Base-by-base conservation (phyloP, 2,888 invertebrate species). In the Ochropacha duplaris region DNA sequence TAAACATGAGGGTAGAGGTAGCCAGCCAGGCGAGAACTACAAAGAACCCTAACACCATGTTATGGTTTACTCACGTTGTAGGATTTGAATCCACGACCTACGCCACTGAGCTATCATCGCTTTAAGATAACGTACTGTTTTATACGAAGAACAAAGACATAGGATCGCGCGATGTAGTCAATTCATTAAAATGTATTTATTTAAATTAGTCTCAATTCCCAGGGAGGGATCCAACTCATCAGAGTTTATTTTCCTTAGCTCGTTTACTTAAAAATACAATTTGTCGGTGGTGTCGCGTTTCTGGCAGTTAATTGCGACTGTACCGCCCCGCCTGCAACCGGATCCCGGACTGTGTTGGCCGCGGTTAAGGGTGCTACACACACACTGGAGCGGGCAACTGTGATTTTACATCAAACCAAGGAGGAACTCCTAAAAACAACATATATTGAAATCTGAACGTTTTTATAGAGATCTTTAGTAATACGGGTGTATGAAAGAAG, bases 261-360 rank as follows among this genome's bases (percentile, higher is more conserved):
- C 44, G 44, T 44, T 44, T 44, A 44, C 44, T 44, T 44, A 44
- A 44, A 44, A 44, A 44, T 44, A 44, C 44, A 31, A 52, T 52
- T 22, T 52, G 52, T 34, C 52, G 11, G n/a, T 31, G 19, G 52
- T 52, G 24, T 52, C 52, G 31, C 31, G 52, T 52, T 52, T 31
- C 52, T 52, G 31, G 22, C 31, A 31, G 52, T 34, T 52, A 52
- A 52, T 52, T 52, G 52, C 31, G 52, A 44, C 4, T 0, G 16
- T 16, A 3, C 9, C 14, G 8, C 14, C 16, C 16, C 16, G 16
- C 16, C 11, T 16, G 39, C 39, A 39, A 39, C 39, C 39, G 16
- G 39, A 39, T 39, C 39, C 28, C 16, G 39, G 34, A 34, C 16
- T 39, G 6, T 39, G 39, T 39, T 16, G 16, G 4, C 16, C 39